Evolutionary conservation across 2,888 invertebrate genomes (phyloP).

Genomic region (Loripinus fragilis): DNA sequence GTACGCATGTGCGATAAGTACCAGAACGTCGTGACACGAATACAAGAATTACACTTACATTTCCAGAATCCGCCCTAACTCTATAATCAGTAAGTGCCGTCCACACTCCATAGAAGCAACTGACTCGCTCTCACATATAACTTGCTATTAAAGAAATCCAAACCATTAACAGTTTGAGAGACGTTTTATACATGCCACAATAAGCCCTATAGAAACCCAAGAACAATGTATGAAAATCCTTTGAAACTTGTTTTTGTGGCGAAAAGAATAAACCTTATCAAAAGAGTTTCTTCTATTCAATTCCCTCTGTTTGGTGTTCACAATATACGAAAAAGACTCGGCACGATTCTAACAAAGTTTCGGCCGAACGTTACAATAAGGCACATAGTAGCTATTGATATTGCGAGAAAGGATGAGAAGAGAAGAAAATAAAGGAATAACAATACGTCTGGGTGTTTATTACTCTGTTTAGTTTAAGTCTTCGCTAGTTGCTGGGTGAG

Average conservation of each 20-base stretch:
- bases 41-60: too few species aligned
- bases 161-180: not conserved
- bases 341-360: not conserved
- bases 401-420: not conserved
- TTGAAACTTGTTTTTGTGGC: slow-evolving; percentile 11
- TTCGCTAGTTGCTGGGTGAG: too few species aligned
- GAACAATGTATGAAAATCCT: slow-evolving; percentile 12
- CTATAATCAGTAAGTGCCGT: too few species aligned
- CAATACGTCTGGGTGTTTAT: not conserved
- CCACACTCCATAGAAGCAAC: not conserved
- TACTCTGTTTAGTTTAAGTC: not conserved
- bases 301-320: not conserved
- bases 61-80: too few species aligned
- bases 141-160: slow-evolving; percentile 11
- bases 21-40: too few species aligned
- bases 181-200: slow-evolving; percentile 9
- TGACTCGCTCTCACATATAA: not conserved
- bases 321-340: not conserved
- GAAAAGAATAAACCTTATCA: not conserved
- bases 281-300: not conserved
- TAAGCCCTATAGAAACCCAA: slow-evolving; percentile 2
- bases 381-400: not conserved
- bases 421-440: not conserved
- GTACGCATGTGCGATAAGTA: too few species aligned
- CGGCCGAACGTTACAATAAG: not conserved